Base-by-base conservation (phyloP, 2,113 vertebrate genomes). In the Ptychochromis oligacanthus region DNA sequence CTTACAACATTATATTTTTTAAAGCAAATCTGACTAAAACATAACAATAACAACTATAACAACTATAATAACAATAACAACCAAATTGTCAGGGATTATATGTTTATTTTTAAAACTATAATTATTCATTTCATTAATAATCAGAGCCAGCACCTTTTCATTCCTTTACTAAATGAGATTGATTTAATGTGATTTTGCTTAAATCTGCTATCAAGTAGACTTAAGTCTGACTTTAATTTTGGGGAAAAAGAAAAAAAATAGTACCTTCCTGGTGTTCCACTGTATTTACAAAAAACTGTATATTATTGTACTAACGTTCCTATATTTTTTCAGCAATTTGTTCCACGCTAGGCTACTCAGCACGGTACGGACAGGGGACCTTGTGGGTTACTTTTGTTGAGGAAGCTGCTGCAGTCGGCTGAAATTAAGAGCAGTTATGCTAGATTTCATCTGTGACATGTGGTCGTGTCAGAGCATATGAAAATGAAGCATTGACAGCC, bases 1-100 rank as follows among this genome's bases (percentile, higher is more conserved):
- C 38, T 40, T 40, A 40, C 2, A 36, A 12, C 2, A n/a, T 62
- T 62, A 5, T 0, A 0, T 36, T 62, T 31, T 36, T 62, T n/a
- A 62, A 62, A 38, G 20, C 12, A 62, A 62, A 20, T 6, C 18
- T 7, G 7, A 13, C n/a, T 62, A 38, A 22, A 38, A 38, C 12
- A 4, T 5, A 62, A 38, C 1, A 1, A n/a, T n/a, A n/a, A n/a
- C n/a, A n/a, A n/a, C n/a, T n/a, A n/a, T n/a, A n/a, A n/a, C n/a
- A n/a, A n/a, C n/a, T n/a, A n/a, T n/a, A n/a, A n/a, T n/a, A n/a
- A n/a, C n/a, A 20, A 62, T 38, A 61, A 34, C 59, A 34, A 61
- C 9, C 59, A 12, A 20, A 40, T 40, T 40, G 34, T 31, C 28
- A 31, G 28, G 2, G 28, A 31, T 31, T 31, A 31, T 31, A 31